These are phyloP conservation scores for Sciurus niger DNA, from an alignment of 2,113 vertebrate species.

Conservation along the genomic window DNA sequence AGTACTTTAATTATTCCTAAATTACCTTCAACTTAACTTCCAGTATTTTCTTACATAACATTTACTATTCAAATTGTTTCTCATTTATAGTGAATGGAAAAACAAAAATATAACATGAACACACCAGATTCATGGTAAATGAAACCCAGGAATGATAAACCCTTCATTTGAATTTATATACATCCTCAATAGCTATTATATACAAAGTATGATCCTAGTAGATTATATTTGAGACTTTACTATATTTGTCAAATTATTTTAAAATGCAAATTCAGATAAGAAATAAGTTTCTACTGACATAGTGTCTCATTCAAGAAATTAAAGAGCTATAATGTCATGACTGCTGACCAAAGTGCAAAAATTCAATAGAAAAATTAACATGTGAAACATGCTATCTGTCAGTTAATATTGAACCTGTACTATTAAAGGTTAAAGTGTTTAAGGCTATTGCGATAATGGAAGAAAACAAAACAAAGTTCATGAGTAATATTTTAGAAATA, in stretches of 20 bases:
- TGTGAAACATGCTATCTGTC: slow-evolving; percentile 76
- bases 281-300: slow-evolving; percentile 77
- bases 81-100: background rate
- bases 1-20: background rate
- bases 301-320: slow-evolving; percentile 80
- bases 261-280: slow-evolving; percentile 79
- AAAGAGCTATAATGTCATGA: slow-evolving; percentile 74
- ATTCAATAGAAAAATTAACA: slow-evolving; percentile 82
- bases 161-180: slow-evolving; percentile 45
- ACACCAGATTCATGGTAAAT: slow-evolving; percentile 17
- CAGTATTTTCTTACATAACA: background rate
- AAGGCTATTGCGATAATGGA: slow-evolving; percentile 74
- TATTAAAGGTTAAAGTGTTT: slow-evolving; percentile 78
- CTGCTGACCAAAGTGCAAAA: slow-evolving; percentile 76
- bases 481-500: slow-evolving; percentile 68
- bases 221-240: slow-evolving; percentile 53
- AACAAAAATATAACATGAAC: background rate
- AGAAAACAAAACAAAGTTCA: slow-evolving; percentile 72
- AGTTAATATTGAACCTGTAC: slow-evolving; percentile 74
- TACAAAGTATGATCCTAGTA: slow-evolving; percentile 60
- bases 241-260: slow-evolving; percentile 35
- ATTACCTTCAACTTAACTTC: background rate
- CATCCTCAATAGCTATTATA: slow-evolving; percentile 42
- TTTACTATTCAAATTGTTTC: slow-evolving; percentile 22
- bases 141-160: background rate